Percentiles rank a stretch among this genome's conserved stretches.
These are phyloP conservation scores for Gambusia affinis DNA, from an alignment of 2,113 vertebrate genomes.

Conservation along the genomic window DNA sequence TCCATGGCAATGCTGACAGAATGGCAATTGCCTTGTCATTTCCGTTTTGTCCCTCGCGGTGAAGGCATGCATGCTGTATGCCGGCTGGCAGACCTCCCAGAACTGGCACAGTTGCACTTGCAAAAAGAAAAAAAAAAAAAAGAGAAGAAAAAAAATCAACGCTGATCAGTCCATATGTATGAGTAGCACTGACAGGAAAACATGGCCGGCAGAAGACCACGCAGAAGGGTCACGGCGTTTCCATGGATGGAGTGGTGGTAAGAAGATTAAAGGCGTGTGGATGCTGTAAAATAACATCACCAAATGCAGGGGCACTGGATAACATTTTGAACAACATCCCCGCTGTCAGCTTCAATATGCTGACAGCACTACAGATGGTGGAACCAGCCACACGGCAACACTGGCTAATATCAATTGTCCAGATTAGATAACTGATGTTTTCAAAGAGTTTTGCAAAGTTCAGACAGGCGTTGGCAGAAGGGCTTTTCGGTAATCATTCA, in stretches of 20 bases:
- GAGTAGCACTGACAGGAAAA: slow-evolving; percentile 63
- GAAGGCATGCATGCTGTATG: slow-evolving; percentile 72
- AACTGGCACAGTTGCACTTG: slow-evolving; percentile 67
- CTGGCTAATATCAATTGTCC: slow-evolving; percentile 46
- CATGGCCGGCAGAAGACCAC: slow-evolving; percentile 47
- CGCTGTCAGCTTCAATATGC: slow-evolving; percentile 61
- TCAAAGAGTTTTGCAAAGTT: slow-evolving; percentile 15
- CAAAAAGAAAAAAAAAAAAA: slow-evolving; percentile 24
- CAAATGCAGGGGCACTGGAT: slow-evolving; percentile 34
- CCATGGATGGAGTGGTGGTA: slow-evolving; percentile 19
- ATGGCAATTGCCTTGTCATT: slow-evolving; percentile 83
- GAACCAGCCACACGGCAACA: slow-evolving; percentile 37
- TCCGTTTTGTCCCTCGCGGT: slow-evolving; percentile 79
- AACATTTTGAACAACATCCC: slow-evolving; percentile 52
- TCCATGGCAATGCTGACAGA: slow-evolving; percentile 79
- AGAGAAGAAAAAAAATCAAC: slow-evolving; percentile 11
- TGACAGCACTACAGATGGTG: slow-evolving; percentile 63
- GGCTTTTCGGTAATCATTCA: slow-evolving; percentile 18
- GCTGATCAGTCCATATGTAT: slow-evolving; percentile 71
- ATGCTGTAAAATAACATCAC: slow-evolving; percentile 23
- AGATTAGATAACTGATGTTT: slow-evolving; percentile 53
- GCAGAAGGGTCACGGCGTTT: slow-evolving; percentile 39
- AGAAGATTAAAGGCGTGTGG: slow-evolving; percentile 28
- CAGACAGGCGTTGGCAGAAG: slow-evolving; percentile 7
- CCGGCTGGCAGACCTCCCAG: slow-evolving; percentile 75